Percentiles rank a stretch among this genome's conserved stretches.
phyloP scores from a whole-genome alignment of 2,113 vertebrate species.

The Leptobrachium ailaonicum region DNA sequence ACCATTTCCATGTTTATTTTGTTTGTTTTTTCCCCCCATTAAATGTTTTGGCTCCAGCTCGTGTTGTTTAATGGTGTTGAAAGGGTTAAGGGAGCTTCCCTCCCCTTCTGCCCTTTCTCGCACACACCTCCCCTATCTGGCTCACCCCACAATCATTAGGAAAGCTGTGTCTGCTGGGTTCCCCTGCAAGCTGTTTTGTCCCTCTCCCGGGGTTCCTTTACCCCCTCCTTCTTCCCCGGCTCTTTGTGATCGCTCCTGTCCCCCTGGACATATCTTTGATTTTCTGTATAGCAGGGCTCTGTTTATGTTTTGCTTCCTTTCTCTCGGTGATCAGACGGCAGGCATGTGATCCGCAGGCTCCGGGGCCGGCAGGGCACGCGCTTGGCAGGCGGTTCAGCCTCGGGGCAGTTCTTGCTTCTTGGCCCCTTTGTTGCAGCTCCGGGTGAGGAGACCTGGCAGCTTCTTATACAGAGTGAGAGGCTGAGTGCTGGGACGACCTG shows the following conservation, averaged over 20 bases:
- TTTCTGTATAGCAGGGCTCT: neutral
- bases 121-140: neutral
- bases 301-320: conserved; percentile 5
- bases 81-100: neutral
- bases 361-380: conserved; percentile 24
- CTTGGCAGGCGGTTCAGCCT: conserved; percentile 34
- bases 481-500: no score
- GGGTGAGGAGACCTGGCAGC: conserved; percentile 5
- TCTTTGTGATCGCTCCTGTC: neutral
- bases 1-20: no score
- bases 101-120: neutral
- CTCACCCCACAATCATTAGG: neutral
- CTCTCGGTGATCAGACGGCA: conserved; percentile 1
- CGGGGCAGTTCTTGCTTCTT: conserved; percentile 25
- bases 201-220: neutral
- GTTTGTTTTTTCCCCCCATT: no score
- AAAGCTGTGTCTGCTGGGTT: neutral
- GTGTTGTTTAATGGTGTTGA: no score
- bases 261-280: neutral
- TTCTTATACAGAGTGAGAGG: neutral
- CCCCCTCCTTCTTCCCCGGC: neutral
- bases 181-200: neutral
- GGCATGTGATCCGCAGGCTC: conserved; percentile 34
- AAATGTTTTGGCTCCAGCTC: no score
- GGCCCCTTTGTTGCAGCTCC: conserved; percentile 24